Base-by-base conservation (phyloP, 2,888 invertebrate species). In the Aphodius granarius region DNA sequence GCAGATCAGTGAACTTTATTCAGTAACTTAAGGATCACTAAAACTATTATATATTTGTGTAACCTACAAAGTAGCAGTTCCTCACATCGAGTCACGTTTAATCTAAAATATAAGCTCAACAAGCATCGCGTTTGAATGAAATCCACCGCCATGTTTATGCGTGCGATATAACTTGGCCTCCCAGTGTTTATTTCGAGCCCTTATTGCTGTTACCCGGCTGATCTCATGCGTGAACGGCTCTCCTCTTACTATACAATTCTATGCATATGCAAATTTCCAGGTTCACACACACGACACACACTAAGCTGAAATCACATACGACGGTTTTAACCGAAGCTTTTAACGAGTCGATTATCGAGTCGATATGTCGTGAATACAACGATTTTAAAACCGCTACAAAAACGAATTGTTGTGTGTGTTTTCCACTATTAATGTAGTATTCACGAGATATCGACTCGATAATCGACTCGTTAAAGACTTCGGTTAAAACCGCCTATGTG, bases 261-360 rank as follows among this genome's bases (percentile, higher is more conserved):
- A 79, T 81, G 78, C 79, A 79, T 80, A 81, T 81, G 81, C 80
- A 81, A 81, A 81, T 81, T 79, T 75, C 43, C 43, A 43, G 43
- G 43, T 43, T 43, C 43, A 43, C 43, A 43, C 43, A 43, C 43
- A 43, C 13, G 23, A n/a, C n/a, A n/a, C n/a, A n/a, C n/a, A n/a
- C n/a, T n/a, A n/a, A n/a, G n/a, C n/a, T n/a, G n/a, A n/a, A n/a
- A n/a, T n/a, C n/a, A n/a, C n/a, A n/a, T n/a, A n/a, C n/a, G n/a
- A n/a, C n/a, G n/a, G n/a, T n/a, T n/a, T n/a, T n/a, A n/a, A n/a
- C n/a, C n/a, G n/a, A n/a, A n/a, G n/a, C n/a, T n/a, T n/a, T n/a
- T n/a, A n/a, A n/a, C n/a, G n/a, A n/a, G n/a, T n/a, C n/a, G n/a
- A n/a, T n/a, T n/a, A n/a, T n/a, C n/a, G n/a, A n/a, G n/a, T n/a